Conservation (phyloP, 2,113 vertebrate species). For the Pseudopodoces humilis region DNA sequence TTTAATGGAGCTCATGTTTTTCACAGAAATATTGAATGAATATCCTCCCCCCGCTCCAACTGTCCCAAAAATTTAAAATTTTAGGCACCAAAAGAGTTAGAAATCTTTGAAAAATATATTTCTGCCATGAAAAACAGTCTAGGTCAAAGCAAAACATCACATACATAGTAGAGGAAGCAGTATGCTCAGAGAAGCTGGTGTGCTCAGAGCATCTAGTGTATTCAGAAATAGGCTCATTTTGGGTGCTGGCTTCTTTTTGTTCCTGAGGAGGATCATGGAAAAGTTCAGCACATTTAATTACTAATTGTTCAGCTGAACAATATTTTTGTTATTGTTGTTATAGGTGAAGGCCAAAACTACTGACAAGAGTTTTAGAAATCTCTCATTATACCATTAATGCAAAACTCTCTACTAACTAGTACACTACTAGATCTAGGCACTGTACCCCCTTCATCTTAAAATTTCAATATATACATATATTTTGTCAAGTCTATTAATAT, state of each 20-base stretch:
- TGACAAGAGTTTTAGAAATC: not conserved
- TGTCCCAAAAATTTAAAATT: too few species aligned
- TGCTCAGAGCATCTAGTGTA: not conserved
- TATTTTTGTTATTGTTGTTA: not conserved
- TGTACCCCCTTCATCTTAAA: not conserved
- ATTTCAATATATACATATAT: not conserved
- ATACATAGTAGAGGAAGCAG: not conserved
- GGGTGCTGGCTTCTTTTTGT: not conserved
- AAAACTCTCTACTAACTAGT: not conserved
- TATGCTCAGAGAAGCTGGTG: not conserved
- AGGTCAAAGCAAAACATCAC: not conserved
- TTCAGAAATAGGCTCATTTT: not conserved
- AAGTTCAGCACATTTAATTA: not conserved
- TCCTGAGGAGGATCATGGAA: accelerated
- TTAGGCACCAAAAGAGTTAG: not conserved
- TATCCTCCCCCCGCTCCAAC: accelerated
- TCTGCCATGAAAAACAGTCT: not conserved
- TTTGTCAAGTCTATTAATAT: not conserved
- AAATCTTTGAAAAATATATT: not conserved
- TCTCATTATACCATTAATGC: not conserved
- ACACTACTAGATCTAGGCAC: not conserved
- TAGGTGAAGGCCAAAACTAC: not conserved
- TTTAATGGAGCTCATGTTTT: not conserved
- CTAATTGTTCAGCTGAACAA: not conserved
- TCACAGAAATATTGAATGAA: not conserved